These are phyloP conservation scores for Coptodon rendalli DNA, from an alignment of 2,113 vertebrate genomes.

Conservation along the genomic window DNA sequence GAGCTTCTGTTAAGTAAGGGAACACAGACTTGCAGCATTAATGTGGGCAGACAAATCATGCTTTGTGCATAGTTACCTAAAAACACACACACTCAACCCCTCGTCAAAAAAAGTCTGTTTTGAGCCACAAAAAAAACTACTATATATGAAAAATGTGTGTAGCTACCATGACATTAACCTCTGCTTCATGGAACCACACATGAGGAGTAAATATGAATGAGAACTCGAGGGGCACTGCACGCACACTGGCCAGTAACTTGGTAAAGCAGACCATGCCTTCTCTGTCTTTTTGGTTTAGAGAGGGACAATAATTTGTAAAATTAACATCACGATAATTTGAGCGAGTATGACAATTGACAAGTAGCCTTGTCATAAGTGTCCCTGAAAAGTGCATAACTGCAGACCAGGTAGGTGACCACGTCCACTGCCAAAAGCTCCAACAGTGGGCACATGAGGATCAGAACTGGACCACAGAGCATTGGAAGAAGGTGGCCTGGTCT, in stretches of 20 bases:
- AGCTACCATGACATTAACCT: not conserved
- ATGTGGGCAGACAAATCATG: not conserved
- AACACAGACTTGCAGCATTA: not conserved
- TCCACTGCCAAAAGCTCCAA: not conserved
- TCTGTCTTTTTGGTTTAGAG: not conserved
- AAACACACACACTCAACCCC: not conserved
- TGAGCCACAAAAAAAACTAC: not conserved
- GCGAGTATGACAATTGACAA: not conserved
- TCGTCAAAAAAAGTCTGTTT: not conserved
- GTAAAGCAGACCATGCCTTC: not conserved
- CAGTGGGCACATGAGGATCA: not conserved
- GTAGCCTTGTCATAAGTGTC: not conserved
- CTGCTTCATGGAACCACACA: not conserved
- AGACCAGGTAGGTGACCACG: accelerated
- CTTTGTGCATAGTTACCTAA: not conserved
- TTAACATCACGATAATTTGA: not conserved
- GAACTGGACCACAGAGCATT: not conserved
- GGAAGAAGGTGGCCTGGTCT: not conserved
- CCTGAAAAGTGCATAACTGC: not conserved
- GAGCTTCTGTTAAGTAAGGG: not conserved
- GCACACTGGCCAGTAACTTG: not conserved
- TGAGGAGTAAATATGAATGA: not conserved
- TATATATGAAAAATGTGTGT: not conserved
- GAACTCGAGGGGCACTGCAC: not conserved
- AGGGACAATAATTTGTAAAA: not conserved